phyloP scores from a whole-genome alignment of 1,140 invertebrate genomes.

The Zaprionus davidi region DNA sequence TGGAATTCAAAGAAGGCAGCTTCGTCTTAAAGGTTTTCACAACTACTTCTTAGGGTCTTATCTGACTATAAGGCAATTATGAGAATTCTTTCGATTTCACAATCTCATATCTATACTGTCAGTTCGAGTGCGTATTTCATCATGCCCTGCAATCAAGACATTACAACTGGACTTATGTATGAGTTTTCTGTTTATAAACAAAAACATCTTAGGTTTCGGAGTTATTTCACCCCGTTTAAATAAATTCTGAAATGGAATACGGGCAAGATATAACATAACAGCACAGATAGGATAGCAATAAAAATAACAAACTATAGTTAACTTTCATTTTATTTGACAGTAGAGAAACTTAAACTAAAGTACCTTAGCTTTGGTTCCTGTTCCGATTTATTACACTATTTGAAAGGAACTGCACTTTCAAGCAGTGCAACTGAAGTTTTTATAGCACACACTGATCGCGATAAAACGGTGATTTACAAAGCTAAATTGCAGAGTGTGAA shows the following conservation, averaged over 20 bases:
- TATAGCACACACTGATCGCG: conserved; percentile 29
- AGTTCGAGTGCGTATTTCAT: conserved; percentile 23
- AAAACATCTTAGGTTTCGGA: background rate
- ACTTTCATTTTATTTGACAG: background rate
- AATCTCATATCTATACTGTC: background rate
- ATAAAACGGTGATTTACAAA: conserved; percentile 44
- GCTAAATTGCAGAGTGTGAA: conserved; percentile 33
- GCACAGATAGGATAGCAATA: no score
- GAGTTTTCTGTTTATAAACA: conserved; percentile 4
- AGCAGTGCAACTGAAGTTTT: conserved; percentile 29
- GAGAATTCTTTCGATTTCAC: conserved; percentile 24
- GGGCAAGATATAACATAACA: background rate
- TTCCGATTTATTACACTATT: conserved; percentile 11
- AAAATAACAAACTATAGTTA: background rate
- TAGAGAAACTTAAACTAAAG: background rate
- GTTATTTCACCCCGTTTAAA: background rate
- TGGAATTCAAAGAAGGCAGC: conserved; percentile 3
- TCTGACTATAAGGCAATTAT: conserved; percentile 35
- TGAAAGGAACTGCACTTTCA: conserved; percentile 36
- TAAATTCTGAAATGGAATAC: background rate
- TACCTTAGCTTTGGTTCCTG: background rate
- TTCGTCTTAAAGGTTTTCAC: conserved; percentile 4
- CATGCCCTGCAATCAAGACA: conserved; percentile 14
- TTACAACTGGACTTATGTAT: conserved; percentile 14
- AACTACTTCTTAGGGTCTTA: conserved; percentile 5